Base-by-base conservation (phyloP, 1,140 invertebrate genomes). In the Conopomorpha cramerella region DNA sequence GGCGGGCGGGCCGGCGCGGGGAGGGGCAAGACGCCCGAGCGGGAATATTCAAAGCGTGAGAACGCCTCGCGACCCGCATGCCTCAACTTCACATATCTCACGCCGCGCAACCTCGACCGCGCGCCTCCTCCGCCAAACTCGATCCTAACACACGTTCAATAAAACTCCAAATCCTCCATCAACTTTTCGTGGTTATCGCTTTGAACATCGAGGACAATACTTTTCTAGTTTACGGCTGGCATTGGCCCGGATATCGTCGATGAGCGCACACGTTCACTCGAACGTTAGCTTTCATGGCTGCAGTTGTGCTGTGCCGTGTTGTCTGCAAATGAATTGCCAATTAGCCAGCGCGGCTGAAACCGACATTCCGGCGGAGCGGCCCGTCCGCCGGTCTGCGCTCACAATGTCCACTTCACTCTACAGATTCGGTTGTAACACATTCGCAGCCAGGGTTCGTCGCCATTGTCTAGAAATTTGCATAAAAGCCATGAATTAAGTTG, bases 31-130 rank as follows among this genome's bases (percentile, higher is more conserved):
- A 37, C 48, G 44, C 38, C 48, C 61, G 57, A 68, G 56, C 66
- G 64, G 68, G 66, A 67, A 71, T 71, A 74, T 74, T 71, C 68
- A 68, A 73, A 71, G 68, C 66, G 70, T 74, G 70, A 74, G 70
- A 74, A 74, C 66, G 58, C 52, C 48, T 56, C 64, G 66, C 64
- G 70, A 62, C 66, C 64, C 70, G 70, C 70, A 70, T 70, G 61
- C 66, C 66, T 56, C 59, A 57, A 60, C 63, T 70, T 58, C 61
- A 74, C 66, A 73, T 73, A 73, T 74, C 70, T 74, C 70, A 74
- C 70, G 70, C 60, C n/a, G 70, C 60, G 64, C 60, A 67, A 68
- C 66, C 53, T 71, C 57, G 51, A 51, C 48, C 35, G 15, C 8
- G 13, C 25, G n/a, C 3, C 37, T 8, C 25, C 15, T 36, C 30